Evolutionary conservation across 2,797 vertebrate species (phyloP).

Genomic region (Scolopax bukidnonensis): DNA sequence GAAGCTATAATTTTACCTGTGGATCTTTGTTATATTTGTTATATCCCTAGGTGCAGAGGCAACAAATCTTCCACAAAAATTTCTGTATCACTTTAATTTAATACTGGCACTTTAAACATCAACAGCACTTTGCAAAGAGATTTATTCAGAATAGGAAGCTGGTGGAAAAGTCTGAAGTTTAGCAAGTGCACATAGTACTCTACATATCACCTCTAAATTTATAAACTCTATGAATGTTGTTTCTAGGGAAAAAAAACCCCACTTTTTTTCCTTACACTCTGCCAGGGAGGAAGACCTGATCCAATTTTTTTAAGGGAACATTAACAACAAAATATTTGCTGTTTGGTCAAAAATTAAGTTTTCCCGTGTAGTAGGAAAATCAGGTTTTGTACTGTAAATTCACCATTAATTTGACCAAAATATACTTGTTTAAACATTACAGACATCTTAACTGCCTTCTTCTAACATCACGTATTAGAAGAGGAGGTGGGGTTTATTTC

Average conservation of each 20-base stretch:
- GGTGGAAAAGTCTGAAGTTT: not conserved
- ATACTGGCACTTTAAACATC: not conserved
- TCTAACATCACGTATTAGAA: not conserved
- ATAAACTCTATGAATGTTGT: not conserved
- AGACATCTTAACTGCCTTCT: not conserved
- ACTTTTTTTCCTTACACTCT: not conserved
- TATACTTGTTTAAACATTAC: not conserved
- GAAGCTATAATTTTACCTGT: not conserved
- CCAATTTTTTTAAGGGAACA: not conserved
- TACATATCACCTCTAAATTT: not conserved
- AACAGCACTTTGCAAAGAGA: not conserved
- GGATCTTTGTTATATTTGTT: not conserved
- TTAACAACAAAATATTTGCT: not conserved
- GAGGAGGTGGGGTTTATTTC: not conserved
- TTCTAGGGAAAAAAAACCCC: not conserved
- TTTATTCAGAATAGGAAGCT: not conserved
- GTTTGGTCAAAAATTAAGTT: not conserved
- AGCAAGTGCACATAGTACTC: not conserved
- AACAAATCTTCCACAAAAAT: not conserved
- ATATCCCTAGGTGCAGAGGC: not conserved
- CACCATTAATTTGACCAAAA: not conserved
- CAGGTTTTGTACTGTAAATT: not conserved
- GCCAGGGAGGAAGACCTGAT: not conserved
- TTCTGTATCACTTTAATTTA: not conserved
- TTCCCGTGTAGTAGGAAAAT: not conserved